Evolutionary conservation across 1,140 invertebrate genomes (phyloP).

Genomic region (Drosophila arizonae): DNA sequence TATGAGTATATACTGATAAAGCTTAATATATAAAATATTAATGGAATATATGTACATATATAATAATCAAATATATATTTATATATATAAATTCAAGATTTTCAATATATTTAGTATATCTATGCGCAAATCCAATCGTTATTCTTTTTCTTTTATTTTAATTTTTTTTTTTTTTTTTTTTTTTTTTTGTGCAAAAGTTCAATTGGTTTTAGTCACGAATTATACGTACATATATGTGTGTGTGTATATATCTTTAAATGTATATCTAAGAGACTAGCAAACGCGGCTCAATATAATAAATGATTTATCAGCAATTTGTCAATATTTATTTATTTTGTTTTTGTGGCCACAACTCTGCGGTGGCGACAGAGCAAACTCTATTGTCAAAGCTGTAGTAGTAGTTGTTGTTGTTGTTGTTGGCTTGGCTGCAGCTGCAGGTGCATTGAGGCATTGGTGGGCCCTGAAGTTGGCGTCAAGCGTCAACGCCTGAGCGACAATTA

Average conservation of each 20-base stretch:
- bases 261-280: not conserved
- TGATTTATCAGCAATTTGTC: slow-evolving; percentile 44
- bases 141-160: too few species aligned
- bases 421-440: slow-evolving; percentile 36
- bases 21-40: too few species aligned
- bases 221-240: too few species aligned
- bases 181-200: too few species aligned
- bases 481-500: slow-evolving; percentile 74
- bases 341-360: slow-evolving; percentile 10
- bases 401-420: slow-evolving; percentile 16
- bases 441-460: slow-evolving; percentile 36
- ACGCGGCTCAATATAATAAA: slow-evolving; percentile 28
- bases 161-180: too few species aligned
- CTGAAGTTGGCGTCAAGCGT: slow-evolving; percentile 60
- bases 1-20: too few species aligned
- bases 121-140: too few species aligned
- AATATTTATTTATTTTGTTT: slow-evolving; percentile 30
- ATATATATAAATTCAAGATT: too few species aligned
- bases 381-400: slow-evolving; percentile 13
- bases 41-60: too few species aligned
- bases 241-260: not conserved
- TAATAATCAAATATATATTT: too few species aligned
- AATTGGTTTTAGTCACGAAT: too few species aligned
- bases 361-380: slow-evolving; percentile 4
- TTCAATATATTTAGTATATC: too few species aligned